These are phyloP conservation scores for Xenops minutus DNA, from an alignment of 2,797 vertebrate species.

Conservation along the genomic window DNA sequence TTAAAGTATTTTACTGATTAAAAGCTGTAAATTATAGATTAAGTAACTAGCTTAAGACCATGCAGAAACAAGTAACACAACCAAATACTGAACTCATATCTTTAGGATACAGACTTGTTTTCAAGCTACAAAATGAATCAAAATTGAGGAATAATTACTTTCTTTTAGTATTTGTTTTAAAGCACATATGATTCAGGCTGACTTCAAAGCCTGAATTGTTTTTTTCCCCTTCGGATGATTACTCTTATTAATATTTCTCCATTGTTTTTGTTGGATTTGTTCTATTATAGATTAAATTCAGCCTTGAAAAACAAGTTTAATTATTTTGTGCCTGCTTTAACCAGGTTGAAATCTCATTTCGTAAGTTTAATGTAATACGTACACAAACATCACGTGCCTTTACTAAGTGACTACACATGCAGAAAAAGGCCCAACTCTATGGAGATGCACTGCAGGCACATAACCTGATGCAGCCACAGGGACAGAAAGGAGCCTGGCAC, in stretches of 20 bases:
- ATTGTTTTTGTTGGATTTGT: neutral
- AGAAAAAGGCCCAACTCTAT: rapidly evolving
- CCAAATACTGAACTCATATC: neutral
- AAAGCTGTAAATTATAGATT: neutral
- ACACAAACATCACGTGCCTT: neutral
- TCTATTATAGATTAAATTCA: neutral
- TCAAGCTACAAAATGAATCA: neutral
- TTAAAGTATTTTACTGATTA: neutral
- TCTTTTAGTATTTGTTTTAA: neutral
- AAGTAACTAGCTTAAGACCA: neutral
- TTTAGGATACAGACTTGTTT: neutral
- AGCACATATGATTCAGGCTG: neutral
- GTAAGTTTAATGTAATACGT: neutral
- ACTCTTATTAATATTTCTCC: neutral
- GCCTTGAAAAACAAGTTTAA: neutral
- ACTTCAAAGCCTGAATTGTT: neutral
- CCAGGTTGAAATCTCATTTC: neutral
- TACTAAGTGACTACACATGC: neutral
- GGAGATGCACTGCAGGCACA: neutral
- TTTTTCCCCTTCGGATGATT: neutral
- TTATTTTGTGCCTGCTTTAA: neutral
- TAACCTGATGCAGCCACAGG: neutral
- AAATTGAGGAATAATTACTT: neutral
- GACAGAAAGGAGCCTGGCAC: neutral
- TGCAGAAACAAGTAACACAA: neutral